A percentile compares a stretch with the other conserved stretches of the same genome.
These are phyloP conservation scores for Oconnorella tubifera DNA, from an alignment of 2,888 invertebrate genomes.

Conservation along the genomic window DNA sequence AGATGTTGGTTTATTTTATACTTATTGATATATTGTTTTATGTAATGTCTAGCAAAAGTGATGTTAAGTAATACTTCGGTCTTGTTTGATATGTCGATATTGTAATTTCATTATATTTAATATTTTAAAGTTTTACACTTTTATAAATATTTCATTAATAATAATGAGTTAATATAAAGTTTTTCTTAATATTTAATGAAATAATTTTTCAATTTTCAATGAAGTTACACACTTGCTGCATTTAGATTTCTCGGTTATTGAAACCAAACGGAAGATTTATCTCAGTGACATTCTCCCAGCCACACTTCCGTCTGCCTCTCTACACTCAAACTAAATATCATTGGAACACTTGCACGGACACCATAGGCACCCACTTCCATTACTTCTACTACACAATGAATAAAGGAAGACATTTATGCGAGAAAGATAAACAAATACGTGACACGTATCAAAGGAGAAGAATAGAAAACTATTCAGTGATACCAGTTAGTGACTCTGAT, in stretches of 20 bases:
- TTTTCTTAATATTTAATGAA: too few species aligned
- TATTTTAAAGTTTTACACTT: too few species aligned
- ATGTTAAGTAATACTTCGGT: too few species aligned
- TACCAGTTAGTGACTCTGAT: slow-evolving; percentile 58
- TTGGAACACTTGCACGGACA: slow-evolving; percentile 39
- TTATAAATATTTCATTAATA: too few species aligned
- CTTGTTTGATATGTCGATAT: too few species aligned
- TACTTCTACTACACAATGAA: slow-evolving; percentile 41
- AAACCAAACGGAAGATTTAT: slow-evolving; percentile 48
- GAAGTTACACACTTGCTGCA: too few species aligned
- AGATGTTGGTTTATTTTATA: too few species aligned
- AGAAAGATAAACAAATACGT: slow-evolving; percentile 15
- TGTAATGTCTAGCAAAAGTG: too few species aligned
- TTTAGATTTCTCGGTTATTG: slow-evolving; percentile 40
- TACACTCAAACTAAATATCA: slow-evolving; percentile 39
- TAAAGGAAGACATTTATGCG: slow-evolving; percentile 35
- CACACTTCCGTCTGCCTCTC: slow-evolving; percentile 55
- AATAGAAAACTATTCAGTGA: background rate
- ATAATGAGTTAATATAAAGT: too few species aligned
- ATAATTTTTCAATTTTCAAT: too few species aligned
- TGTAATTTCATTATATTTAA: too few species aligned
- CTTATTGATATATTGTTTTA: too few species aligned
- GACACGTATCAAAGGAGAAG: slow-evolving; percentile 6
- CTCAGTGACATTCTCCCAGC: slow-evolving; percentile 58
- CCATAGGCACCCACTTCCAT: slow-evolving; percentile 41